Percentiles rank a stretch among this genome's conserved stretches.
Evolutionary conservation across 1,140 invertebrate genomes (phyloP).

Genomic region (Neuroterus valhalla): DNA sequence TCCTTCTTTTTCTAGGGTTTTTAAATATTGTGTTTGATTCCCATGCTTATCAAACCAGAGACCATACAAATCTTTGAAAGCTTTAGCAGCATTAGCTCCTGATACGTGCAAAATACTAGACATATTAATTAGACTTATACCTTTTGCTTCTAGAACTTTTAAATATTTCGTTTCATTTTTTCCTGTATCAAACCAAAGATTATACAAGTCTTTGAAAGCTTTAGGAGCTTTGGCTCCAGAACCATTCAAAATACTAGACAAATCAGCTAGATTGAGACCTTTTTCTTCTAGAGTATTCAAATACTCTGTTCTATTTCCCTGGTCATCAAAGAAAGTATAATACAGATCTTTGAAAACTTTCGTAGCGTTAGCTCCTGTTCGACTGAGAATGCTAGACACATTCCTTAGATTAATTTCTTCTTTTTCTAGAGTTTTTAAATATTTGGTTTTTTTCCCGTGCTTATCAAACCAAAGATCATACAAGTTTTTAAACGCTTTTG

Average conservation of each 20-base stretch:
- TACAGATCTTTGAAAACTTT: slow-evolving; percentile 47
- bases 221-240: background rate
- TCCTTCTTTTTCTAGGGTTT: no score
- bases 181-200: slow-evolving; percentile 36
- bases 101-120: slow-evolving; percentile 37
- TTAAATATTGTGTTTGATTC: slow-evolving; percentile 52
- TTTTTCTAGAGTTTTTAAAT: no score
- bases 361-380: slow-evolving; percentile 15
- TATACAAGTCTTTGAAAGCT: no score
- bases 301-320: slow-evolving; percentile 48
- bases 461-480: no score
- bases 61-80: slow-evolving; percentile 38
- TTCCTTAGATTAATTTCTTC: no score
- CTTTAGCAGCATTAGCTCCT: slow-evolving; percentile 43
- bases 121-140: slow-evolving; percentile 4
- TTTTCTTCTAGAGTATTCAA: slow-evolving; percentile 10
- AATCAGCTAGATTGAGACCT: background rate
- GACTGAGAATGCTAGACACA: no score
- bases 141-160: slow-evolving; percentile 18
- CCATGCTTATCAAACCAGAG: slow-evolving; percentile 48
- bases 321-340: slow-evolving; percentile 36
- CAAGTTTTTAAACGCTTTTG: no score
- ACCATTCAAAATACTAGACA: background rate
- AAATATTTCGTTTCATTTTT: slow-evolving; percentile 12
- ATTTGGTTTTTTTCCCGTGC: no score